Conservation (phyloP, 2,888 invertebrate species). For the Diloba caeruleocephala region DNA sequence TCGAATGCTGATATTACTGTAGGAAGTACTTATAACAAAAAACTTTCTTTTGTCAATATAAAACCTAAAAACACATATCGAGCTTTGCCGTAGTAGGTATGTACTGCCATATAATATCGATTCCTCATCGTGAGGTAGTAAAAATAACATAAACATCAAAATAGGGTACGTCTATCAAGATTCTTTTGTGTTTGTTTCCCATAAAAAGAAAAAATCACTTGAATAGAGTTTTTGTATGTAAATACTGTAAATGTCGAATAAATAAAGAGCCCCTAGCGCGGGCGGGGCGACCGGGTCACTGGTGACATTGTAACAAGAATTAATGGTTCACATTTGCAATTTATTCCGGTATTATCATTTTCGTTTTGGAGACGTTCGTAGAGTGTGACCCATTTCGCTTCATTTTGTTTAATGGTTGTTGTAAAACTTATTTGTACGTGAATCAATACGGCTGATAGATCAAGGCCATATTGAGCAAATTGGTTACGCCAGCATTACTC, state of each 20-base stretch:
- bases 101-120: slow-evolving; percentile 1
- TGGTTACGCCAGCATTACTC: slow-evolving; percentile 33
- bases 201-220: slow-evolving; percentile 36
- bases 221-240: slow-evolving; percentile 47
- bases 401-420: slow-evolving; percentile 53
- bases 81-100: slow-evolving; percentile 7
- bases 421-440: slow-evolving; percentile 47
- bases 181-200: slow-evolving; percentile 26
- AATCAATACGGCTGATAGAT: slow-evolving; percentile 50
- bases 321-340: slow-evolving; percentile 69
- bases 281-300: slow-evolving; percentile 58
- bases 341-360: slow-evolving; percentile 65
- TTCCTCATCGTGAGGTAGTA: slow-evolving; percentile 9
- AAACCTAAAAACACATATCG: too few species aligned
- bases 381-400: slow-evolving; percentile 55
- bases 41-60: too few species aligned
- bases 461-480: slow-evolving; percentile 47
- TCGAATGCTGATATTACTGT: too few species aligned
- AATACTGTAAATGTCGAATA: slow-evolving; percentile 51
- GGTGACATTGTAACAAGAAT: slow-evolving; percentile 70
- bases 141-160: slow-evolving; percentile 26
- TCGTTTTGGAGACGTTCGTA: slow-evolving; percentile 55
- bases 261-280: slow-evolving; percentile 52
- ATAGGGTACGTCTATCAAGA: slow-evolving; percentile 21
- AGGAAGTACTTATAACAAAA: too few species aligned